Evolutionary conservation across 2,888 invertebrate genomes (phyloP).

Genomic region (Omphaloscelis lunosa): DNA sequence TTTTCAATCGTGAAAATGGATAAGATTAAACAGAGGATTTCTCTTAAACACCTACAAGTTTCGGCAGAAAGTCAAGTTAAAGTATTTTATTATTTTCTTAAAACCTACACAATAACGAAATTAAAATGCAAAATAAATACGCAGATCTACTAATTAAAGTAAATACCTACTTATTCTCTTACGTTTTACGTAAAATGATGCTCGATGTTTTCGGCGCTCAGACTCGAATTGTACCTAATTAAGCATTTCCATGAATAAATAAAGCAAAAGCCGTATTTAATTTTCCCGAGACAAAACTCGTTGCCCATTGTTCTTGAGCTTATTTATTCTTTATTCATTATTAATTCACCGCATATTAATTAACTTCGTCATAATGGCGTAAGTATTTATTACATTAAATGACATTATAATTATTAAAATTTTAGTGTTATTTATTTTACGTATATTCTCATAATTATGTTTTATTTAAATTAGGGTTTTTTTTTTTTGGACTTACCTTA

Average conservation of each 20-base stretch:
- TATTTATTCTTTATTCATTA: conserved; percentile 1
- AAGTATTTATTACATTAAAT: no score
- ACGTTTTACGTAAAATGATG: conserved; percentile 6
- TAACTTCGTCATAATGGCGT: no score
- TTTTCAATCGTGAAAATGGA: not conserved
- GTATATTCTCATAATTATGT: no score
- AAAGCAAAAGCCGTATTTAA: conserved; percentile 13
- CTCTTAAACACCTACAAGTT: not conserved
- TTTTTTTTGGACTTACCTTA: no score
- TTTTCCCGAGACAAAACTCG: not conserved
- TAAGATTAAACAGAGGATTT: not conserved
- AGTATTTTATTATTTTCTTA: not conserved
- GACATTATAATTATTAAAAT: no score
- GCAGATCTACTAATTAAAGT: not conserved
- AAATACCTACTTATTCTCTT: conserved; percentile 6
- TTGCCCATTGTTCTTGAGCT: not conserved
- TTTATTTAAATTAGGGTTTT: no score
- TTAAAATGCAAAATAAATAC: conserved; percentile 27
- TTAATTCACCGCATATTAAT: not conserved
- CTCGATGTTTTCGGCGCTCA: not conserved
- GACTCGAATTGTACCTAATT: conserved; percentile 10
- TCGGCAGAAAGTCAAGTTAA: not conserved
- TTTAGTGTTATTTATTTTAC: no score
- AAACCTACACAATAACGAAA: not conserved
- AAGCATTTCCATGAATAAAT: conserved; percentile 34